These are phyloP conservation scores for Cyclura pinguis DNA, from an alignment of 2,797 vertebrate species.

Conservation along the genomic window DNA sequence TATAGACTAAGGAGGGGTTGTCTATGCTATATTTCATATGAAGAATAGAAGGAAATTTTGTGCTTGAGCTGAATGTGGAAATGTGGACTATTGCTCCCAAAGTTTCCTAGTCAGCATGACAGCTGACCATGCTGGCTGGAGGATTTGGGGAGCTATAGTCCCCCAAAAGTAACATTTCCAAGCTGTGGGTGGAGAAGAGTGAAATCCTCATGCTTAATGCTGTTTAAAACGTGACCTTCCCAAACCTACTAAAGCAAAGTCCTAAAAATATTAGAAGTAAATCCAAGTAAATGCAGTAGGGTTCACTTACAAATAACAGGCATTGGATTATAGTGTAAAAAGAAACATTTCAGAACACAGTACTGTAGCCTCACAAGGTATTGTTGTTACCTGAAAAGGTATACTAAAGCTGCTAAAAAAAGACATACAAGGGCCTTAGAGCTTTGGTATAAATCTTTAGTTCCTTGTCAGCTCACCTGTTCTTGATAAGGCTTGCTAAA, in stretches of 20 bases:
- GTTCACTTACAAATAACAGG: background rate
- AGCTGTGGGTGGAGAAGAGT: background rate
- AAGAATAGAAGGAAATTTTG: background rate
- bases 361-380: background rate
- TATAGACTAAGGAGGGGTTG: no score
- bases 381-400: background rate
- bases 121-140: no score
- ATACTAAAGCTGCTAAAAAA: background rate
- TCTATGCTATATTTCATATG: no score
- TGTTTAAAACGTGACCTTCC: conserved; percentile 6
- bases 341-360: background rate
- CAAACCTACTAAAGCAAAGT: background rate
- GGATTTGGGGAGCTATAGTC: no score
- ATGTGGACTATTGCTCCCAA: no score
- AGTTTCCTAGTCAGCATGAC: no score
- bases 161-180: no score
- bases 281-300: background rate
- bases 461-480: conserved; percentile 27
- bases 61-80: background rate
- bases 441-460: background rate
- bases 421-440: background rate
- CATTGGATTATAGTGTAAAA: background rate
- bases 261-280: background rate
- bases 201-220: background rate
- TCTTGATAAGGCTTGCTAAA: conserved; percentile 32